phyloP scores from a whole-genome alignment of 2,797 vertebrate species.

The Leuciscus waleckii region DNA sequence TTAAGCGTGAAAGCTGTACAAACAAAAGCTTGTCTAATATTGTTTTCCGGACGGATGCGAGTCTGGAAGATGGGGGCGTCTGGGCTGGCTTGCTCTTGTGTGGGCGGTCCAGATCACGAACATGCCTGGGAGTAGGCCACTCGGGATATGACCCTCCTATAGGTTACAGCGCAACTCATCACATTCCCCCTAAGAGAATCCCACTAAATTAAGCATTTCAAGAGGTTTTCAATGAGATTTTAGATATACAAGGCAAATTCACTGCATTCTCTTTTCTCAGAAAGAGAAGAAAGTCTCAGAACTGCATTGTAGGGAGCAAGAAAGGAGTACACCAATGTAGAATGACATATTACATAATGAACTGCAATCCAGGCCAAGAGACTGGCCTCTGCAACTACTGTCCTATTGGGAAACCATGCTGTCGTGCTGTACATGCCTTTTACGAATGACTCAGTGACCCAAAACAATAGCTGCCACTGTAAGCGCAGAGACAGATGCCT shows the following conservation, averaged over 20 bases:
- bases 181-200: slow-evolving; percentile 67
- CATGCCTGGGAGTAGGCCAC: slow-evolving; percentile 61
- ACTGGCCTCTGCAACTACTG: slow-evolving; percentile 39
- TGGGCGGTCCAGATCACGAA: slow-evolving; percentile 54
- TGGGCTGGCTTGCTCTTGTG: slow-evolving; percentile 44
- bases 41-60: slow-evolving; percentile 51
- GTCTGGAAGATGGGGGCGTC: neutral
- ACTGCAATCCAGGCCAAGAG: slow-evolving; percentile 33
- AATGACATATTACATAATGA: slow-evolving; percentile 45
- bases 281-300: neutral
- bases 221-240: slow-evolving; percentile 39
- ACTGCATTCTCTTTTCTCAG: neutral
- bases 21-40: slow-evolving; percentile 74
- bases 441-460: slow-evolving; percentile 50
- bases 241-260: slow-evolving; percentile 43
- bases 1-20: slow-evolving; percentile 68
- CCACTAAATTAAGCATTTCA: slow-evolving; percentile 47
- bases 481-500: slow-evolving; percentile 27
- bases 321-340: slow-evolving; percentile 29
- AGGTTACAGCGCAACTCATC: slow-evolving; percentile 63
- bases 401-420: slow-evolving; percentile 40
- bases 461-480: slow-evolving; percentile 47
- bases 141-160: slow-evolving; percentile 74
- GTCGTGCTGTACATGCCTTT: slow-evolving; percentile 26
- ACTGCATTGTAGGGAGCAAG: slow-evolving; percentile 8